Conservation (phyloP, 2,113 vertebrate species). For the Raphicerus campestris region DNA sequence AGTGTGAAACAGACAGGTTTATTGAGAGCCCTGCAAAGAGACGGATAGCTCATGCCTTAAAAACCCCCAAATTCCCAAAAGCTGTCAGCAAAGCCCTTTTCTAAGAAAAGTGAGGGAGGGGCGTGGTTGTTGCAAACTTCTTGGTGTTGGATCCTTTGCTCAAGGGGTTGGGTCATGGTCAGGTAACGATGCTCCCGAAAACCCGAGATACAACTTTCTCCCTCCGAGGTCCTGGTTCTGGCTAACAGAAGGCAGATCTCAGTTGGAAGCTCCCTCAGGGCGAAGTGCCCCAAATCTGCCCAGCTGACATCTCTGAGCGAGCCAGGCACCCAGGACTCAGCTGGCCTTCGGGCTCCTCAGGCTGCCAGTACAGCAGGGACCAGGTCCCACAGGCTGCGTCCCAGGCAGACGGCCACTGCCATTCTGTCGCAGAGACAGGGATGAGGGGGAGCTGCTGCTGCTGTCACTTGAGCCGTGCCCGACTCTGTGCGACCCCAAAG, state of each 20-base stretch:
- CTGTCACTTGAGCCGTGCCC: no score
- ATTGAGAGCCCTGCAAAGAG: neutral
- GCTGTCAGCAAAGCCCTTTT: neutral
- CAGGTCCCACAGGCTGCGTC: neutral
- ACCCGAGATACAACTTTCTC: neutral
- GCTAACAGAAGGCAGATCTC: neutral
- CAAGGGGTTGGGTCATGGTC: neutral
- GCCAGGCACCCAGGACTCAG: neutral
- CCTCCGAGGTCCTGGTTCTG: neutral
- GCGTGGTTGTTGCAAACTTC: neutral
- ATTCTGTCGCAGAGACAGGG: neutral
- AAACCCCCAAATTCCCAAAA: neutral
- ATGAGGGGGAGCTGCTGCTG: neutral
- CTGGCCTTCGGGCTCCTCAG: neutral
- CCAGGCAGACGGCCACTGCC: neutral
- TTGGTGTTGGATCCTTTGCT: neutral
- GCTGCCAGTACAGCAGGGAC: neutral
- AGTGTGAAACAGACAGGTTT: neutral
- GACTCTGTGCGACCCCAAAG: no score
- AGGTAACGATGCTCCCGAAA: fast-evolving
- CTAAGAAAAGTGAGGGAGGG: neutral
- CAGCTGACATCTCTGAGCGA: neutral
- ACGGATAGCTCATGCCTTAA: neutral
- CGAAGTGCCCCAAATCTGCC: neutral
- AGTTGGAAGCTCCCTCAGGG: neutral